Conservation (phyloP, 2,113 vertebrate species). For the Coturnix japonica region DNA sequence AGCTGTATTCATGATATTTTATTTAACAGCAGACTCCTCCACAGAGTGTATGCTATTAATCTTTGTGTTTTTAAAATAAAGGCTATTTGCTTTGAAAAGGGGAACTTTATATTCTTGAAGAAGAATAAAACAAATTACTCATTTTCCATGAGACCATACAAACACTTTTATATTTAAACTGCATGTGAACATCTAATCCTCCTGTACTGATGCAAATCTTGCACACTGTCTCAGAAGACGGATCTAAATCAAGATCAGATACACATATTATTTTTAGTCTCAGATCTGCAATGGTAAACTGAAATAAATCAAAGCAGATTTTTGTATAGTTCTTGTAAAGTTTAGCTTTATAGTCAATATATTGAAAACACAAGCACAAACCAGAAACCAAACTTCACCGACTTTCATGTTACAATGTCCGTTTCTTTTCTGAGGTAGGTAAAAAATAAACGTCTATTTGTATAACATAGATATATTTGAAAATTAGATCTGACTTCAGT, state of each 20-base stretch:
- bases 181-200: constrained; percentile 74
- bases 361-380: constrained; percentile 56
- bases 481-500: constrained; percentile 54
- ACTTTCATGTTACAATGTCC: constrained; percentile 15
- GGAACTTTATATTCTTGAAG: constrained; percentile 43
- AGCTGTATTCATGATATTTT: constrained; percentile 45
- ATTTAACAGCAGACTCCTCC: constrained; percentile 46
- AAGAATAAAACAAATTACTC: constrained; percentile 74
- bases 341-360: constrained; percentile 66
- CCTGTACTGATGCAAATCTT: constrained; percentile 47
- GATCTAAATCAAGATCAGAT: constrained; percentile 73
- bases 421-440: constrained; percentile 15
- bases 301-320: constrained; percentile 66
- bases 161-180: constrained; percentile 71
- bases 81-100: constrained; percentile 65
- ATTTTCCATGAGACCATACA: constrained; percentile 72
- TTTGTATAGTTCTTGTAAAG: constrained; percentile 39
- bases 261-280: constrained; percentile 68
- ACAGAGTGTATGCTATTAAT: constrained; percentile 49
- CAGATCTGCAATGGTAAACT: constrained; percentile 62
- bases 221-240: constrained; percentile 30
- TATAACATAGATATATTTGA: constrained; percentile 17
- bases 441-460: constrained; percentile 38
- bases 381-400: constrained; percentile 14
- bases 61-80: constrained; percentile 64